Percentiles rank a stretch among this genome's conserved stretches.
These are phyloP conservation scores for Onychomys torridus DNA, from an alignment of 2,797 vertebrate genomes.

Conservation along the genomic window DNA sequence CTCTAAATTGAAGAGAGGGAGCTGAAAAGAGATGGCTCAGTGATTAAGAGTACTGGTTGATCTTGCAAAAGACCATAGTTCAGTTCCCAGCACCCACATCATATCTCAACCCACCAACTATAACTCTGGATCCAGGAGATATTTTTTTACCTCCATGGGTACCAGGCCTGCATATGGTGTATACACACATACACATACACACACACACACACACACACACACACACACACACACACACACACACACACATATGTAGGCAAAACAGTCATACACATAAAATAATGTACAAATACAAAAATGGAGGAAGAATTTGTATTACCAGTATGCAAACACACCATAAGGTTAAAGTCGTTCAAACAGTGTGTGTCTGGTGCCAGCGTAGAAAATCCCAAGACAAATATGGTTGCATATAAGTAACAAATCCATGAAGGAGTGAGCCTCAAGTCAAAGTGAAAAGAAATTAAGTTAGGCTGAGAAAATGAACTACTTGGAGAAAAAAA, in stretches of 20 bases:
- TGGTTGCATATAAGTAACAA: neutral
- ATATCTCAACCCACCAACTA: neutral
- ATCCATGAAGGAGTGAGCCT: neutral
- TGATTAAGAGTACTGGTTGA: neutral
- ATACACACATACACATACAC: too few species aligned
- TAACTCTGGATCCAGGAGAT: neutral
- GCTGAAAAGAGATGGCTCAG: neutral
- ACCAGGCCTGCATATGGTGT: too few species aligned
- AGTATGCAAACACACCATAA: neutral
- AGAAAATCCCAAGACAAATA: neutral
- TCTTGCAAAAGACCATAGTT: neutral
- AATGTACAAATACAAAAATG: neutral
- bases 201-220: too few species aligned
- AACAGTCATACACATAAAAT: neutral
- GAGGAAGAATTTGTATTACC: neutral
- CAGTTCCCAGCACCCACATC: neutral
- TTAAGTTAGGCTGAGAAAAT: slow-evolving; percentile 3
- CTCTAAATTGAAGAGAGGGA: neutral
- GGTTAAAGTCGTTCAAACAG: neutral
- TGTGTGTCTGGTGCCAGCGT: neutral
- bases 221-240: too few species aligned
- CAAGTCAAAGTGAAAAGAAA: slow-evolving; percentile 7
- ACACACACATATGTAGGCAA: neutral
- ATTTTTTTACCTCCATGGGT: neutral
- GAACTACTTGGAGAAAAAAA: neutral